Percentiles rank a stretch among this genome's conserved stretches.
These are phyloP conservation scores for Halictus ligatus DNA, from an alignment of 2,888 invertebrate species.

Conservation along the genomic window DNA sequence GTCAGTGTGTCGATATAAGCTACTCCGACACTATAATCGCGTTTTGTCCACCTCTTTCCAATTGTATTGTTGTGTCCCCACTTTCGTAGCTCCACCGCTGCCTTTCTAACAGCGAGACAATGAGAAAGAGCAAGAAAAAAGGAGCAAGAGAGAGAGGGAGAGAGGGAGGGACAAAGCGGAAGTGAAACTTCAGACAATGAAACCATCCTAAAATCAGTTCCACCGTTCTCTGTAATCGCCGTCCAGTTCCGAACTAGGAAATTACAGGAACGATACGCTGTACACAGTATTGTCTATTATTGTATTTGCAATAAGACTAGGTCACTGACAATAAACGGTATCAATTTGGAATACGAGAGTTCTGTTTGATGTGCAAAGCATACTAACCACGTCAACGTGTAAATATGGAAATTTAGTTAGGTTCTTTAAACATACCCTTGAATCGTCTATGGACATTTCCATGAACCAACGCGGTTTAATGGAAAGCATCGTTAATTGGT, in stretches of 20 bases:
- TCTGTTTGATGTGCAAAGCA: background rate
- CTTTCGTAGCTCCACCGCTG: background rate
- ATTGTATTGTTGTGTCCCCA: background rate
- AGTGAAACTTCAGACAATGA: slow-evolving; percentile 10
- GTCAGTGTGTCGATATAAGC: background rate
- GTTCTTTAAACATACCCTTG: background rate
- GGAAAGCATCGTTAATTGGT: background rate
- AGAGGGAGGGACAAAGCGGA: background rate
- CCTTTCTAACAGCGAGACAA: slow-evolving; percentile 3
- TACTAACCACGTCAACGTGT: background rate
- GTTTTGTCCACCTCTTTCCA: slow-evolving; percentile 5
- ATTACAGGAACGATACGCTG: background rate
- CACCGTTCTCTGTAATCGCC: background rate
- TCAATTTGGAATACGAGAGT: background rate
- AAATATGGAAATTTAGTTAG: background rate
- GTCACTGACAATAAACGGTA: background rate
- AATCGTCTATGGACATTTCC: background rate
- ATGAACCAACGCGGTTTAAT: background rate
- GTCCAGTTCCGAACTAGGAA: background rate
- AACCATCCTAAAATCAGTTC: slow-evolving; percentile 2
- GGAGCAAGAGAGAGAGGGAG: background rate
- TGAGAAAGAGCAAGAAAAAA: background rate
- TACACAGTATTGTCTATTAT: background rate
- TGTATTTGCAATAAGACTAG: background rate
- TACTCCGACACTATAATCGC: background rate